Conservation (phyloP, 2,888 invertebrate species). For the Stramonita haemastoma region DNA sequence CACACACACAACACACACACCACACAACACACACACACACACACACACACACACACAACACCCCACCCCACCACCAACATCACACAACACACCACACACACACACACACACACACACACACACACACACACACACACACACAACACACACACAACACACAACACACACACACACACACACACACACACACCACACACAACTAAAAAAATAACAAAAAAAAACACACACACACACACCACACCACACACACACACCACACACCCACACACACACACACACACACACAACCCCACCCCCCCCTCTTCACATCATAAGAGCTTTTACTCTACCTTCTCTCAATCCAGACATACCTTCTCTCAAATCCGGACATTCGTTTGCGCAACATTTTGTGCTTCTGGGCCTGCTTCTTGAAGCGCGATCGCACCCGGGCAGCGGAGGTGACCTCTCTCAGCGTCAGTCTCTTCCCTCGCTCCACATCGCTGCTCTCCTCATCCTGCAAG, state of each 20-base stretch:
- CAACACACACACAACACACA: not conserved
- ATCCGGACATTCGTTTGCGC: not conserved
- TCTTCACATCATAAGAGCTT: too few species aligned
- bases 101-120: not conserved
- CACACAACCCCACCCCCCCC: not conserved
- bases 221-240: not conserved
- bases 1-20: too few species aligned
- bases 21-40: too few species aligned
- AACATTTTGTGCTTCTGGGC: slow-evolving; percentile 17
- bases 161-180: not conserved
- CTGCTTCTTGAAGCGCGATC: not conserved
- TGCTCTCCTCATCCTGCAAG: slow-evolving; percentile 3
- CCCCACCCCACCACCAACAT: too few species aligned
- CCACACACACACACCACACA: not conserved
- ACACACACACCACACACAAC: not conserved
- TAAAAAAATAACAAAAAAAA: too few species aligned
- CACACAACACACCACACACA: too few species aligned
- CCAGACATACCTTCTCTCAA: slow-evolving; percentile 28
- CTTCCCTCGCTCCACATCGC: not conserved
- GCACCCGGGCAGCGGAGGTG: not conserved
- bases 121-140: not conserved
- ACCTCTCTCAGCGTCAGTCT: not conserved
- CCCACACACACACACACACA: not conserved
- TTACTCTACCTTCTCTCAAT: slow-evolving; percentile 12
- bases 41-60: too few species aligned